Percentiles rank a stretch among this genome's conserved stretches.
These are phyloP conservation scores for Chitala chitala DNA, from an alignment of 2,113 vertebrate genomes.

Conservation along the genomic window DNA sequence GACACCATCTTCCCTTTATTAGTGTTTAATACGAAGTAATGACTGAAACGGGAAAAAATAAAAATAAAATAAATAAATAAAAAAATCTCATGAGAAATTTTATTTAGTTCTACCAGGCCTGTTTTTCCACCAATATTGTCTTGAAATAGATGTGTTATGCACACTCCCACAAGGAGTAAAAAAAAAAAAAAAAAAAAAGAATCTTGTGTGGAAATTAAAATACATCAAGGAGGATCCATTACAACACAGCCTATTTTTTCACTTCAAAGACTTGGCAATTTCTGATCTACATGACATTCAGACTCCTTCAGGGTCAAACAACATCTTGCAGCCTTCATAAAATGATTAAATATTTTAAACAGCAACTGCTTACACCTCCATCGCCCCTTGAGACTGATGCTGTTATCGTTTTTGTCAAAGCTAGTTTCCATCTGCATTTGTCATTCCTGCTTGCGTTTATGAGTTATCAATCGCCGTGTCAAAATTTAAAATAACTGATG, in stretches of 20 bases:
- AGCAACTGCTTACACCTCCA: constrained; percentile 90
- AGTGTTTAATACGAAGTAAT: constrained; percentile 33
- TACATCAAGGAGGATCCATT: constrained; percentile 79
- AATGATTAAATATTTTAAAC: constrained; percentile 99
- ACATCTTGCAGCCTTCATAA: constrained; percentile 95
- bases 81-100: constrained; percentile 24
- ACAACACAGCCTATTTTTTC: constrained; percentile 82
- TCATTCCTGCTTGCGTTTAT: constrained; percentile 94
- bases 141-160: constrained; percentile 59
- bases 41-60: constrained; percentile 33
- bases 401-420: constrained; percentile 99
- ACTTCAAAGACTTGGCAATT: constrained; percentile 95
- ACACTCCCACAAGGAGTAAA: constrained; percentile 58
- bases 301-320: constrained; percentile 99
- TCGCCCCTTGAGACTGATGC: constrained; percentile 90
- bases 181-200: constrained; percentile 47
- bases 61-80: no score
- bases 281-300: constrained; percentile 97
- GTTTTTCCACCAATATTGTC: constrained; percentile 29
- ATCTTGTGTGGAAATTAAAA: constrained; percentile 71
- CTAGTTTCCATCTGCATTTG: constrained; percentile 97
- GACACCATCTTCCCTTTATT: constrained; percentile 36
- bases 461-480: constrained; percentile 99
- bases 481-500: constrained; percentile 99
- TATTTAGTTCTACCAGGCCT: constrained; percentile 1